These are phyloP conservation scores for Natator depressus DNA, from an alignment of 2,113 vertebrate species.

Conservation along the genomic window DNA sequence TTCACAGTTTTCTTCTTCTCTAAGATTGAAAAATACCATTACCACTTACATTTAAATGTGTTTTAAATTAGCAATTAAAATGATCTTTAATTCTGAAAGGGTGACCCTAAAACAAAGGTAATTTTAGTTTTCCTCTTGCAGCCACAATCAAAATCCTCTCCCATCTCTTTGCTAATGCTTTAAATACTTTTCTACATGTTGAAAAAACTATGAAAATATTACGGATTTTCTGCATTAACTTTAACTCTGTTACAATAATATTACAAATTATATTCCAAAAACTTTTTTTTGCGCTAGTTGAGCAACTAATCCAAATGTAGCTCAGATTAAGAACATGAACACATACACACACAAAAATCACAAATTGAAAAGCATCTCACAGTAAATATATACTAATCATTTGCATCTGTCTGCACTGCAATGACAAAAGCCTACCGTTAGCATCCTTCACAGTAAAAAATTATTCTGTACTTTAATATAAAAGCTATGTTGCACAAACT, in stretches of 20 bases:
- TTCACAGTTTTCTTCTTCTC: constrained; percentile 81
- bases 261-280: constrained; percentile 59
- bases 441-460: constrained; percentile 76
- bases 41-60: constrained; percentile 63
- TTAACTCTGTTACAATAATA: constrained; percentile 46
- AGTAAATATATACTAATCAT: constrained; percentile 76
- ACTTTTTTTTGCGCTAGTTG: constrained; percentile 47
- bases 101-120: constrained; percentile 52
- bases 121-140: constrained; percentile 45
- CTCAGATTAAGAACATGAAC: constrained; percentile 63
- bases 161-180: constrained; percentile 16
- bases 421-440: constrained; percentile 69
- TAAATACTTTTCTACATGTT: constrained; percentile 41
- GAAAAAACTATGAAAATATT: constrained; percentile 52
- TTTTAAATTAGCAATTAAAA: constrained; percentile 72
- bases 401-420: constrained; percentile 71
- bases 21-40: constrained; percentile 75
- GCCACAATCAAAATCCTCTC: constrained; percentile 40
- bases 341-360: constrained; percentile 43
- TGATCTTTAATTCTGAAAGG: constrained; percentile 63
- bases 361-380: constrained; percentile 69
- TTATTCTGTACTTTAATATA: constrained; percentile 77
- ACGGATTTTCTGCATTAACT: constrained; percentile 45
- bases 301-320: constrained; percentile 49
- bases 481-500: constrained; percentile 80